These are phyloP conservation scores for Actias luna DNA, from an alignment of 2,888 invertebrate species.

Conservation along the genomic window DNA sequence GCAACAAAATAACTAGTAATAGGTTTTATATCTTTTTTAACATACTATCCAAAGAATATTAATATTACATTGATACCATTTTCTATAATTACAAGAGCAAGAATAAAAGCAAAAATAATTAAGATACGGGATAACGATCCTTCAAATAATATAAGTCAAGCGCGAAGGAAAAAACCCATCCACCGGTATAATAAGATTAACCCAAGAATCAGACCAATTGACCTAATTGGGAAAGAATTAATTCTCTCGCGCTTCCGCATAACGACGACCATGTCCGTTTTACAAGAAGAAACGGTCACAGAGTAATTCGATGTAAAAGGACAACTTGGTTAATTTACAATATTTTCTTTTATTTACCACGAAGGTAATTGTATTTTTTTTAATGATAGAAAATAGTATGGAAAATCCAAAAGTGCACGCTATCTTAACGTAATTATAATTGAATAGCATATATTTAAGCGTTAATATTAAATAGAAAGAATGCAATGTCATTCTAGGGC, in stretches of 20 bases:
- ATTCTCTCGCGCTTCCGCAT: conserved; percentile 3
- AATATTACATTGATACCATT: not conserved
- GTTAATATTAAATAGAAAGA: too few species aligned
- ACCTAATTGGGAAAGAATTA: conserved; percentile 8
- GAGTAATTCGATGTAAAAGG: not conserved
- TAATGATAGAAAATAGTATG: too few species aligned
- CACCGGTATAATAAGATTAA: conserved; percentile 5
- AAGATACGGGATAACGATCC: not conserved
- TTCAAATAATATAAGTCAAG: not conserved
- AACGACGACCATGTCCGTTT: not conserved
- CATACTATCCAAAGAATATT: too few species aligned
- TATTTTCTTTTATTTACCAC: too few species aligned
- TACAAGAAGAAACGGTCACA: not conserved
- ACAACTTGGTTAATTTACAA: not conserved
- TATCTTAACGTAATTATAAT: too few species aligned
- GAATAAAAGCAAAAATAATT: not conserved
- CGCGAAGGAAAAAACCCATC: not conserved
- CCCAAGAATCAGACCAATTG: conserved; percentile 9
- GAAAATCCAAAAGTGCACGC: too few species aligned
- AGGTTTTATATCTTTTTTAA: too few species aligned
- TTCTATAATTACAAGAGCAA: not conserved
- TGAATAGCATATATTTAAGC: too few species aligned
- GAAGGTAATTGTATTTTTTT: too few species aligned
- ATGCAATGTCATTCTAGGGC: too few species aligned
- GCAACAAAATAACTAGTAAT: too few species aligned